phyloP scores from a whole-genome alignment of 2,797 vertebrate genomes.

The Gobio occitaniae region DNA sequence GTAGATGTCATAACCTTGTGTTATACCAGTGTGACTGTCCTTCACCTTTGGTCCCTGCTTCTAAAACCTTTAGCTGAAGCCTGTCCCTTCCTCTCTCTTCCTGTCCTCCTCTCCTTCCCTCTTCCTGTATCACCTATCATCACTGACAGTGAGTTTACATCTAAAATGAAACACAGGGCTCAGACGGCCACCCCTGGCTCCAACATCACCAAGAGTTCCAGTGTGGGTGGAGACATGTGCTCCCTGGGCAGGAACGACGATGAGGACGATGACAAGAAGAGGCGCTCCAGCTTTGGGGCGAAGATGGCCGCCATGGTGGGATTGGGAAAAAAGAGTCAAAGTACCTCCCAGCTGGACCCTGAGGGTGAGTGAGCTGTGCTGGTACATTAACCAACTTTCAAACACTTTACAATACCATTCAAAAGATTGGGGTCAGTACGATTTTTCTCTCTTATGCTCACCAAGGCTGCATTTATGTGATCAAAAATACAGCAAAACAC shows the following conservation, averaged over 20 bases:
- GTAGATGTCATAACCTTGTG: background rate
- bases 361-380: constrained; percentile 82
- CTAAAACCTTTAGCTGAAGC: constrained; percentile 44
- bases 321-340: constrained; percentile 92
- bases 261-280: constrained; percentile 93
- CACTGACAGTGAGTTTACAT: constrained; percentile 85
- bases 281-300: constrained; percentile 91
- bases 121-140: background rate
- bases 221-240: constrained; percentile 91
- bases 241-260: constrained; percentile 88
- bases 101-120: constrained; percentile 52
- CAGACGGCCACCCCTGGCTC: constrained; percentile 80
- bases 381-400: background rate
- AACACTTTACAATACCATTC: background rate
- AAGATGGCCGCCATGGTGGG: constrained; percentile 97
- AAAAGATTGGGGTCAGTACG: background rate
- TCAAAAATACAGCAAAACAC: background rate
- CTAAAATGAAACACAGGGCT: constrained; percentile 88
- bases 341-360: constrained; percentile 91
- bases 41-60: constrained; percentile 24
- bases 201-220: constrained; percentile 88
- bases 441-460: background rate
- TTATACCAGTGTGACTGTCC: background rate
- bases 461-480: background rate
- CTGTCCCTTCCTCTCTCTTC: constrained; percentile 54